phyloP scores from a whole-genome alignment of 92 coral and sea anemone species.

The Zoanthus gigantus region DNA sequence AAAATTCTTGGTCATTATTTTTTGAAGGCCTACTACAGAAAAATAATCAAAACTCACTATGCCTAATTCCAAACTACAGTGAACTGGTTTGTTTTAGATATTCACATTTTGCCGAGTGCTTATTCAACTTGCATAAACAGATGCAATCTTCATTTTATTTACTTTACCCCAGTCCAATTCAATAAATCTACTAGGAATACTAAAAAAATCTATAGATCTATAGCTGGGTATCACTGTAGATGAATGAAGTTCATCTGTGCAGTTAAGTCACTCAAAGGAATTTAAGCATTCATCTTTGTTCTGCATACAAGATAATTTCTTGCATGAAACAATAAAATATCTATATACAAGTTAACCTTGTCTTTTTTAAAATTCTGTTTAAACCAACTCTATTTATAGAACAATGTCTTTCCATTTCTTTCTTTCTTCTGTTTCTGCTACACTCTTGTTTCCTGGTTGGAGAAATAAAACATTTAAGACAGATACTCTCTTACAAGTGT shows the following conservation, averaged over 20 bases:
- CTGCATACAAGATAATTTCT: not conserved
- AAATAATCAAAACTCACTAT: not conserved
- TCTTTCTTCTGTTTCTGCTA: not conserved
- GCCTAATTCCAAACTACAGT: not conserved
- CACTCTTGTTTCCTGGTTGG: not conserved
- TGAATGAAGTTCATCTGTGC: not conserved
- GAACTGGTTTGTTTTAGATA: not conserved
- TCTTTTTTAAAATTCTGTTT: not conserved
- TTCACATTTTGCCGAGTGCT: not conserved
- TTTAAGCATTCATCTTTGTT: not conserved
- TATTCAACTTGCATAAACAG: not conserved
- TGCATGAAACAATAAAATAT: slow-evolving; percentile 14
- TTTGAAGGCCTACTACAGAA: not conserved
- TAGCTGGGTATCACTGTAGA: not conserved
- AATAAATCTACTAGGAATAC: not conserved
- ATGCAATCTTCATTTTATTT: too few species aligned
- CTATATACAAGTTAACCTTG: slow-evolving; percentile 14
- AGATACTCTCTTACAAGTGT: too few species aligned
- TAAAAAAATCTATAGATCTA: not conserved
- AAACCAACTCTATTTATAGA: not conserved
- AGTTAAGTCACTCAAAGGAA: not conserved
- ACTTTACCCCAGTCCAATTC: not conserved
- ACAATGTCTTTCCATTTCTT: not conserved
- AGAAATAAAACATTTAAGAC: not conserved
- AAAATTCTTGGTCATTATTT: not conserved